These are phyloP conservation scores for Beris morrisii DNA, from an alignment of 2,888 invertebrate species.

Conservation along the genomic window DNA sequence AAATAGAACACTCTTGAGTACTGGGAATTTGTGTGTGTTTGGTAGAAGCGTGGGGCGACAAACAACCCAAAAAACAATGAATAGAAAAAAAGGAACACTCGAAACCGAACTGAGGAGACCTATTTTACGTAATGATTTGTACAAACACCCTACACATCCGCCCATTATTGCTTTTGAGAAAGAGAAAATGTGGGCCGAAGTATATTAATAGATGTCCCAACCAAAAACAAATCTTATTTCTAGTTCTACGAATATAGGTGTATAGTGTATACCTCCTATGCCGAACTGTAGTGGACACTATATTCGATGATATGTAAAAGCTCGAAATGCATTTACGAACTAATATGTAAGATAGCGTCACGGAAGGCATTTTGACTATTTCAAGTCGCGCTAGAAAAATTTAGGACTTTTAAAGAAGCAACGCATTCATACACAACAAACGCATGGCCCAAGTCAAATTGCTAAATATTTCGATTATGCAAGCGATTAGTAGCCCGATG, in stretches of 20 bases:
- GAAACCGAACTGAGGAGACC: conserved; percentile 20
- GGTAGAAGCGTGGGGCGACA: no score
- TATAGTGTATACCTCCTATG: no score
- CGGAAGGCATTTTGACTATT: conserved; percentile 21
- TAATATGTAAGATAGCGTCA: not conserved
- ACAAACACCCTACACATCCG: conserved; percentile 38
- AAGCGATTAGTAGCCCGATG: not conserved
- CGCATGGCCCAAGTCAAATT: not conserved
- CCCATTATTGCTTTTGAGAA: conserved; percentile 37
- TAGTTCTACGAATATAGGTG: not conserved
- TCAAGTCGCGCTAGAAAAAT: conserved; percentile 34
- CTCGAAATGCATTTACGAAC: conserved; percentile 23
- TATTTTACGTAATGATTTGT: conserved; percentile 37
- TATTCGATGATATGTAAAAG: not conserved
- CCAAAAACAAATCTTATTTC: conserved; percentile 24
- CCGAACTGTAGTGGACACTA: no score
- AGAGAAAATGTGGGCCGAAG: conserved; percentile 37
- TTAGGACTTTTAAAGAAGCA: conserved; percentile 17
- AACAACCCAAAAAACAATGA: no score
- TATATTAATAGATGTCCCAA: conserved; percentile 38
- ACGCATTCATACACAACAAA: no score
- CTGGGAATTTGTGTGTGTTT: no score
- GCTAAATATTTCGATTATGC: not conserved
- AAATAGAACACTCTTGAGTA: no score
- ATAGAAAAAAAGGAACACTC: no score